A percentile compares a stretch with the other conserved stretches of the same genome.
Conservation (phyloP, 2,888 invertebrate genomes). For the Drosophila prostipennis region DNA sequence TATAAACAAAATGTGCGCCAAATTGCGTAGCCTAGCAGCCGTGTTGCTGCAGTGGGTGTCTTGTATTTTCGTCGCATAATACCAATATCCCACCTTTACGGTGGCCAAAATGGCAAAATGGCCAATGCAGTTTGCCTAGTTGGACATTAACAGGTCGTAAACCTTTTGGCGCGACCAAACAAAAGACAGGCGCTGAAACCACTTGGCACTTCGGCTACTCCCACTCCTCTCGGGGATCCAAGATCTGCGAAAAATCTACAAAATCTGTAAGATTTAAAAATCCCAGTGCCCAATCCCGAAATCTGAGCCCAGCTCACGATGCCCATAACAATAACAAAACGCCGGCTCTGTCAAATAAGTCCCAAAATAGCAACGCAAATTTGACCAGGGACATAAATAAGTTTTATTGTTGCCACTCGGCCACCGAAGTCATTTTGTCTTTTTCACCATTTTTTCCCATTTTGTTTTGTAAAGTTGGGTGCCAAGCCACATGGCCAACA, state of each 20-base stretch:
- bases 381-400: conserved; percentile 79
- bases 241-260: neutral
- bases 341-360: conserved; percentile 76
- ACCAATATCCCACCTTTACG: conserved; percentile 23
- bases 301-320: conserved; percentile 59
- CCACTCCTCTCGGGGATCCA: conserved; percentile 8
- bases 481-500: conserved; percentile 49
- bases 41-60: conserved; percentile 14
- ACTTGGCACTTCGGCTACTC: conserved; percentile 27
- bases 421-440: conserved; percentile 24
- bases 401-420: conserved; percentile 70
- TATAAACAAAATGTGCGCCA: conserved; percentile 79
- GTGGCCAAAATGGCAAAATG: conserved; percentile 62
- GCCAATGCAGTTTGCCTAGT: conserved; percentile 66
- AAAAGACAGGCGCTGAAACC: conserved; percentile 75
- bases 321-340: conserved; percentile 62
- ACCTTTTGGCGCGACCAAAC: conserved; percentile 77
- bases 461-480: conserved; percentile 12
- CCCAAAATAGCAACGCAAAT: conserved; percentile 77
- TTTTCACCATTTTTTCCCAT: conserved; percentile 3
- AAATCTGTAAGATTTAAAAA: too few species aligned
- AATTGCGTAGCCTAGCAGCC: conserved; percentile 72
- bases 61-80: neutral
- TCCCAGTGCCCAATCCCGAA: conserved; percentile 45
- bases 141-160: conserved; percentile 80